These are phyloP conservation scores for Syrphus vitripennis DNA, from an alignment of 2,888 invertebrate species.

Conservation along the genomic window DNA sequence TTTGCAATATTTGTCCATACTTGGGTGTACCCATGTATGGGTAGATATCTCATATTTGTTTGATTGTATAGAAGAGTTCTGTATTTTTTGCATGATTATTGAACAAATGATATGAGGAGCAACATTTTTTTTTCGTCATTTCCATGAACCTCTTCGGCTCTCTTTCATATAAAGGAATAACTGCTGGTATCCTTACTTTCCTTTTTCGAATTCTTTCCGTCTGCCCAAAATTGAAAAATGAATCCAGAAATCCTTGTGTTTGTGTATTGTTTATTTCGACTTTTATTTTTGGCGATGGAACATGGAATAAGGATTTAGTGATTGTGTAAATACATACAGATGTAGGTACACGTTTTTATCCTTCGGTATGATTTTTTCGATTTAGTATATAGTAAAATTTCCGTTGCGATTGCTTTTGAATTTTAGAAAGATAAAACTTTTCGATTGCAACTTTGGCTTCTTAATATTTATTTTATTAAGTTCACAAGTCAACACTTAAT, in stretches of 20 bases:
- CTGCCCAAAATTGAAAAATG: conserved; percentile 45
- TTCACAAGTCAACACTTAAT: too few relatives aligned
- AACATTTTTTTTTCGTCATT: conserved; percentile 13
- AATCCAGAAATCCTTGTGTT: conserved; percentile 48
- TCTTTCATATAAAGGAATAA: conserved; percentile 48
- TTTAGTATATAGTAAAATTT: conserved; percentile 35
- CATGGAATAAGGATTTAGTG: not conserved
- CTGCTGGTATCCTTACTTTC: conserved; percentile 46
- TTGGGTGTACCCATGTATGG: not conserved
- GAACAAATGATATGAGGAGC: conserved; percentile 51
- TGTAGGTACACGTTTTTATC: not conserved
- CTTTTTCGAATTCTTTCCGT: conserved; percentile 48
- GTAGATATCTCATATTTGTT: not conserved
- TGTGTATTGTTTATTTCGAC: conserved; percentile 39
- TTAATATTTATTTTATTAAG: not conserved
- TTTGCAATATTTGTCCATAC: conserved; percentile 42
- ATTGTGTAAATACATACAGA: not conserved
- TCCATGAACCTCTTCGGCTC: conserved; percentile 29
- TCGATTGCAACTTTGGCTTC: not conserved
- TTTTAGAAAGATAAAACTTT: not conserved
- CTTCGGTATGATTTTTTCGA: conserved; percentile 32
- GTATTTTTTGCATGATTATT: conserved; percentile 41
- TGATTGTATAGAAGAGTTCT: conserved; percentile 20
- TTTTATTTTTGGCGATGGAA: conserved; percentile 19
- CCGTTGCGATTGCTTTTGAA: not conserved